Base-by-base conservation (phyloP, 2,888 invertebrate genomes). In the Lagria hirta region DNA sequence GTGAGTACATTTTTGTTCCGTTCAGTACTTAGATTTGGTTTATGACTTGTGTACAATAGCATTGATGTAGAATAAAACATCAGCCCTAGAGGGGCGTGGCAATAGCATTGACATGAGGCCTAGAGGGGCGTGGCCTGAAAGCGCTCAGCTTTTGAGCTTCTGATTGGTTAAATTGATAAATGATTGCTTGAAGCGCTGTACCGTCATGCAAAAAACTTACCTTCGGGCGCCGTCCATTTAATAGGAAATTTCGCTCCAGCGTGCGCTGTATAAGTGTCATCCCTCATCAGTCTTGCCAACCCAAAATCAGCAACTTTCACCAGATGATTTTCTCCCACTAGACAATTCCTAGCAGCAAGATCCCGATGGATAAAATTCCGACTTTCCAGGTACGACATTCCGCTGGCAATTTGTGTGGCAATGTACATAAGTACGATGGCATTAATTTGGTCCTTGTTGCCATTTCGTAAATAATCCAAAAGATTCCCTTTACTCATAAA, bases 211-310 rank as follows among this genome's bases (percentile, higher is more conserved):
- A n/a, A n/a, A n/a, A n/a, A n/a, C n/a, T n/a, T n/a, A n/a, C n/a
- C 99, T 75, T 99, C 99, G 6, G 99, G 99, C 34, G 99, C 98
- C 10, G 99, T 99, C 99, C 99, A 99, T 75, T 99, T 99, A 68
- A 99, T 99, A 43, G 99, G 99, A 75, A 99, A 99, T 77, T 99
- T 99, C 54, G 99, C 98, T 24, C 71, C 99, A 14, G 95, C 95
- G 72, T 97, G 96, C 23, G 98, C 98, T 16, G 98, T 98, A 74
- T 99, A 99, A 0, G 98, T 99, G 71, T 99, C 98, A 68, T 98
- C 98, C 38, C 97, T 83, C 95, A 98, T 97, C 52, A 98, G 80
- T 38, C 99, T 81, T 3, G 99, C 99, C 62, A 99, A 78, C 10
- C 99, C 99, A 73, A 99, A 99, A 77, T 99, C 99, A 7, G 98